Conservation (phyloP, 2,113 vertebrate species). For the Tupaia tana region DNA sequence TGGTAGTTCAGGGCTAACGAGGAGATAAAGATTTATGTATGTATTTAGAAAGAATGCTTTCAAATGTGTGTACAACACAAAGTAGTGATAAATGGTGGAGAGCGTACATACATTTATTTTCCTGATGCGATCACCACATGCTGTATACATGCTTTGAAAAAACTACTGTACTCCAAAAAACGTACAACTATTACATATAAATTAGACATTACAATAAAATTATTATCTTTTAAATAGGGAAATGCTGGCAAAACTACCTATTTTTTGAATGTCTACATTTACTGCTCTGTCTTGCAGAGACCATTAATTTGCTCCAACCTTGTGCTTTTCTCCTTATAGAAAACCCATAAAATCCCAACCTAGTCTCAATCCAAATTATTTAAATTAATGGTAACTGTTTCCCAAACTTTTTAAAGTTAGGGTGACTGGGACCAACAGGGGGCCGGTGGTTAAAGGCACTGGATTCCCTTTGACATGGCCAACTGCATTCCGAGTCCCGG, state of each 20-base stretch:
- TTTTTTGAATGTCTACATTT: background rate
- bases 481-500: too few species aligned
- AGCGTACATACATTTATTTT: too few species aligned
- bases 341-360: background rate
- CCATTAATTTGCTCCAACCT: constrained; percentile 27
- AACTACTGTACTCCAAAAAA: too few species aligned
- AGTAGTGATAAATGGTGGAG: too few species aligned
- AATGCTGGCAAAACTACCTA: background rate
- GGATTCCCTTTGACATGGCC: too few species aligned
- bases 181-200: too few species aligned
- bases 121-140: too few species aligned
- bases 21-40: background rate
- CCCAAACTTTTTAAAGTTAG: background rate
- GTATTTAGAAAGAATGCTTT: background rate
- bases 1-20: background rate
- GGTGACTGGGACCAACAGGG: too few species aligned
- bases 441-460: too few species aligned
- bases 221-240: background rate
- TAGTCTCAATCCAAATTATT: background rate
- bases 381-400: constrained; percentile 10
- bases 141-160: too few species aligned
- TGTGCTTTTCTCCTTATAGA: background rate
- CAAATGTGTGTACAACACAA: too few species aligned
- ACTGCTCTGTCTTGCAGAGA: background rate
- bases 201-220: too few species aligned